Percentiles rank a stretch among this genome's conserved stretches.
Evolutionary conservation across 1,140 invertebrate species (phyloP).

Genomic region (Neodiprion fabricii): DNA sequence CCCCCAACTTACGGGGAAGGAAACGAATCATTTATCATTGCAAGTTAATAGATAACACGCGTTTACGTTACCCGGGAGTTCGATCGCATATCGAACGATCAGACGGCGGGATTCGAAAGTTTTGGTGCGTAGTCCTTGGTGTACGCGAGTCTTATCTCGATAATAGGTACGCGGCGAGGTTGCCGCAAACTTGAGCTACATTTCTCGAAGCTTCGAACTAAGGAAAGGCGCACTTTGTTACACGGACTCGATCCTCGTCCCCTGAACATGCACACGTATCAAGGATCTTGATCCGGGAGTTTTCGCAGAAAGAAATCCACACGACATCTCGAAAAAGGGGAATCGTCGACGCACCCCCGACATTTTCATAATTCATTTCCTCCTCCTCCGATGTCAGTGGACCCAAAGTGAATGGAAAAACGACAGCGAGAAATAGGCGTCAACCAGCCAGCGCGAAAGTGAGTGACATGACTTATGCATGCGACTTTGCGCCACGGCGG

Average conservation of each 20-base stretch:
- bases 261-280: not conserved
- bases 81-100: not conserved
- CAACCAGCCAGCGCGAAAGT: not conserved
- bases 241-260: not conserved
- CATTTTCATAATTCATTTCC: too few relatives aligned
- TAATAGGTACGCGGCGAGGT: not conserved
- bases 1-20: not conserved
- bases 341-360: too few relatives aligned
- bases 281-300: not conserved
- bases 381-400: too few relatives aligned
- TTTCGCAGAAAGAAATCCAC: not conserved
- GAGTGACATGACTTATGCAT: not conserved
- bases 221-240: not conserved
- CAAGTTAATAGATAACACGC: constrained; percentile 5
- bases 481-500: not conserved
- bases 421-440: not conserved
- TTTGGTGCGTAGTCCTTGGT: not conserved
- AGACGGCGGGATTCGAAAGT: constrained; percentile 1
- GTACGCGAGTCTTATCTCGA: constrained; percentile 1
- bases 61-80: not conserved
- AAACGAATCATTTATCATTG: not conserved
- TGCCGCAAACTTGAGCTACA: not conserved
- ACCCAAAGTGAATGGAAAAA: not conserved
- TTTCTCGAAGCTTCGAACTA: not conserved
- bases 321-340: too few relatives aligned